Evolutionary conservation across 2,888 invertebrate species (phyloP).

Genomic region (Troglohyphantes excavatus): DNA sequence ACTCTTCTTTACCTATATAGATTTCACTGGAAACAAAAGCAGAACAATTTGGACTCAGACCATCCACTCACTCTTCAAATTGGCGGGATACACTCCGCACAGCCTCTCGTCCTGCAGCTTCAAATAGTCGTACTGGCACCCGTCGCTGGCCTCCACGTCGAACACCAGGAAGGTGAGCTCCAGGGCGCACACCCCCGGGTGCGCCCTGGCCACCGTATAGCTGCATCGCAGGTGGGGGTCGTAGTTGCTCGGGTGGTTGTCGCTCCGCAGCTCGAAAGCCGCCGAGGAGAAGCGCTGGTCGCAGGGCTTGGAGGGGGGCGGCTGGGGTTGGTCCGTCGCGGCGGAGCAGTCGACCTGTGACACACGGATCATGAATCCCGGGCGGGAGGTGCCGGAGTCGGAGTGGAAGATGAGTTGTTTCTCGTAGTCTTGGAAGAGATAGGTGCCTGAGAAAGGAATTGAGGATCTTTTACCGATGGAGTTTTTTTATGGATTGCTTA

Average conservation of each 20-base stretch:
- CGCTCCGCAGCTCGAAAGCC: constrained; percentile 79
- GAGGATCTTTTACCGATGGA: not conserved
- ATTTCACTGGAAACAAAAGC: too few species aligned
- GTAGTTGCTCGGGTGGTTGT: constrained; percentile 80
- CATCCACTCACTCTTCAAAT: constrained; percentile 74
- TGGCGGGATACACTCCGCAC: constrained; percentile 79
- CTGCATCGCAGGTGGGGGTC: constrained; percentile 79
- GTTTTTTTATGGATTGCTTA: too few species aligned
- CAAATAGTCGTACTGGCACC: constrained; percentile 80
- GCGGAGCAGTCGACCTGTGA: constrained; percentile 64
- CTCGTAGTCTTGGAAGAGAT: constrained; percentile 78
- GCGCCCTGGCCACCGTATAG: constrained; percentile 77
- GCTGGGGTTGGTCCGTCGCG: constrained; percentile 13
- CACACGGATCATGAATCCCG: constrained; percentile 78
- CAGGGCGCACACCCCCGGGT: constrained; percentile 79
- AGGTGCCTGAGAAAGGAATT: constrained; percentile 56
- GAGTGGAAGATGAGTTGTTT: constrained; percentile 79
- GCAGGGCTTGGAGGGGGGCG: constrained; percentile 71
- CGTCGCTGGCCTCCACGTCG: constrained; percentile 80
- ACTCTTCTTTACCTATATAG: too few species aligned
- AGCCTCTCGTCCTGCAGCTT: constrained; percentile 79
- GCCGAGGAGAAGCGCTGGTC: constrained; percentile 72
- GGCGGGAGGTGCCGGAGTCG: constrained; percentile 74
- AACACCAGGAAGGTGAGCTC: constrained; percentile 80
- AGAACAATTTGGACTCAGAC: too few species aligned